These are phyloP conservation scores for Cephus pulcher DNA, from an alignment of 2,888 invertebrate species.

Conservation along the genomic window DNA sequence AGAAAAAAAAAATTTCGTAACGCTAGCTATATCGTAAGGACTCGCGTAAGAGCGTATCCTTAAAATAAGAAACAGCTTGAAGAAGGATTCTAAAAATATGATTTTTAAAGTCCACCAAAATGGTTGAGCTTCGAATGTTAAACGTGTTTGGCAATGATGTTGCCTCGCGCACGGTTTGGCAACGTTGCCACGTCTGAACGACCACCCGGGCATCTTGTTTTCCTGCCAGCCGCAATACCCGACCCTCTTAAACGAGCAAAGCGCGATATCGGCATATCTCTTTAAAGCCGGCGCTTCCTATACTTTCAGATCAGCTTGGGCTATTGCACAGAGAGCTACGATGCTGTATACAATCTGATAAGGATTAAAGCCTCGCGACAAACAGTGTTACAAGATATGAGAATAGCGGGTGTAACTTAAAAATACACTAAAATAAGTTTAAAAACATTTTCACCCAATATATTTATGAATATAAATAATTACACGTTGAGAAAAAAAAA, in stretches of 20 bases:
- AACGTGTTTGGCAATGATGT: slow-evolving; percentile 31
- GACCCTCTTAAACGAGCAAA: slow-evolving; percentile 31
- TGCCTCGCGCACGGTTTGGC: slow-evolving; percentile 35
- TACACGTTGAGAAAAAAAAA: neutral
- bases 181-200: slow-evolving; percentile 42
- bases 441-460: neutral
- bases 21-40: neutral
- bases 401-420: neutral
- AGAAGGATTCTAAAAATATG: neutral
- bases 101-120: neutral
- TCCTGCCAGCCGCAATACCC: slow-evolving; percentile 21
- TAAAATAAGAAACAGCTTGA: neutral
- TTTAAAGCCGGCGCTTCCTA: slow-evolving; percentile 30
- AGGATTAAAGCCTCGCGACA: neutral
- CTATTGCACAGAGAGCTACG: neutral
- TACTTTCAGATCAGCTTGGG: neutral
- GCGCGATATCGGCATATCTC: slow-evolving; percentile 44
- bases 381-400: neutral
- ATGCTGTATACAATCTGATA: neutral
- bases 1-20: neutral
- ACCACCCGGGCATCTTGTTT: slow-evolving; percentile 4
- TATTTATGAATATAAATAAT: neutral
- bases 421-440: neutral
- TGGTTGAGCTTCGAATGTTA: neutral
- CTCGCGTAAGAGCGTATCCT: neutral